These are phyloP conservation scores for Actinia tenebrosa DNA, from an alignment of 64 coral and sea anemone species.

Conservation along the genomic window DNA sequence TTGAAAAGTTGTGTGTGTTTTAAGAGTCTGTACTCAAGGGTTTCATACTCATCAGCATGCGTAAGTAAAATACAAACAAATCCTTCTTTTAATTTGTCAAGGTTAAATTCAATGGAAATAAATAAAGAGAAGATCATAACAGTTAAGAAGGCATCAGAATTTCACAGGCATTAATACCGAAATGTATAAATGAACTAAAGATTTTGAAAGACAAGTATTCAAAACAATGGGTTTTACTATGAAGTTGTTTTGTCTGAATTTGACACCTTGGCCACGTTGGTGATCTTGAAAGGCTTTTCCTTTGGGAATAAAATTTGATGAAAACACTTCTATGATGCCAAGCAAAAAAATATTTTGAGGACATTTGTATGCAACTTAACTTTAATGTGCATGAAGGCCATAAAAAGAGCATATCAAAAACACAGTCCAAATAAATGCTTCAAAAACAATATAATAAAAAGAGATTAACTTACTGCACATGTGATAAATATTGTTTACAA, in stretches of 20 bases:
- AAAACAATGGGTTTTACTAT: neutral
- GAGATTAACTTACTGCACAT: slow-evolving; percentile 3
- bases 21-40: neutral
- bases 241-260: slow-evolving; percentile 5
- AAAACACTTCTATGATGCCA: neutral
- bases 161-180: neutral
- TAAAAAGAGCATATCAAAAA: neutral
- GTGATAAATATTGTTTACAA: slow-evolving; percentile 1
- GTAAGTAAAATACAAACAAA: neutral
- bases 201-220: neutral
- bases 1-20: too few relatives aligned
- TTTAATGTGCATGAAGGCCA: too few relatives aligned
- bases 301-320: neutral
- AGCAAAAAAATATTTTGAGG: neutral
- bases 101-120: neutral
- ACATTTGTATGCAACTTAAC: neutral
- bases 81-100: too few relatives aligned
- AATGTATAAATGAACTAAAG: neutral
- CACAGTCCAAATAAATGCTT: neutral
- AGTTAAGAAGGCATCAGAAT: neutral
- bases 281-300: neutral
- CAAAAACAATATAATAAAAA: neutral
- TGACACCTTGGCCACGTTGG: slow-evolving; percentile 12
- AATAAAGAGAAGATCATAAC: neutral
- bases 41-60: too few relatives aligned